Conservation (phyloP, 1,140 invertebrate species). For the Phenacoccus solenopsis region DNA sequence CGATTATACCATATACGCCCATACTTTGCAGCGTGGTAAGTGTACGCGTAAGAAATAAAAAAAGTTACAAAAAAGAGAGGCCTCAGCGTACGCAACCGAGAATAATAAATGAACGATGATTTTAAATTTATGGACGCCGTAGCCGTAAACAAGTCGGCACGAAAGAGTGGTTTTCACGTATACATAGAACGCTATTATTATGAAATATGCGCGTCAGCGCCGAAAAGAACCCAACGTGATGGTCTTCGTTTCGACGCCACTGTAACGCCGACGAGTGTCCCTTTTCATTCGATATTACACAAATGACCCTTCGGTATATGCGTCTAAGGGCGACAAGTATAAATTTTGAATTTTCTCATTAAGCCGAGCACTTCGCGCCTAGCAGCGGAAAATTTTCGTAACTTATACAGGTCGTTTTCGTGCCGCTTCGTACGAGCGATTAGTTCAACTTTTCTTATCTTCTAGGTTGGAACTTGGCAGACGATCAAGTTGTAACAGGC, state of each 20-base stretch:
- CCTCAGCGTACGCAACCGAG: too few species aligned
- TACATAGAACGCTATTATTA: background rate
- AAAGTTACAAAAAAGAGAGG: too few species aligned
- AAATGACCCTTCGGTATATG: background rate
- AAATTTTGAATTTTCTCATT: background rate
- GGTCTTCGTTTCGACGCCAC: background rate
- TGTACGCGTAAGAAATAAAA: background rate
- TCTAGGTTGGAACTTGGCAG: too few species aligned
- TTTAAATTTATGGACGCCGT: background rate
- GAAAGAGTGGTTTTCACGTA: background rate
- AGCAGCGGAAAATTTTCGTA: too few species aligned
- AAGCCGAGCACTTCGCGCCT: background rate
- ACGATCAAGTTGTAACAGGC: too few species aligned
- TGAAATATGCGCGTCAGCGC: background rate
- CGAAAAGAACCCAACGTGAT: background rate
- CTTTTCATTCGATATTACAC: background rate
- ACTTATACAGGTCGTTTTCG: too few species aligned
- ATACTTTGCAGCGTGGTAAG: too few species aligned
- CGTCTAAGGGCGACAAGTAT: background rate
- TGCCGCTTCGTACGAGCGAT: too few species aligned
- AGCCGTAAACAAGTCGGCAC: background rate
- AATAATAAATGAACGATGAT: slow-evolving; percentile 3
- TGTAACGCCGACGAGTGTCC: too few species aligned
- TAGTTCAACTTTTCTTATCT: too few species aligned
- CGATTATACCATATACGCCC: too few species aligned